Evolutionary conservation across 2,888 invertebrate genomes (phyloP).

Genomic region (Megalurothrips usitatus): DNA sequence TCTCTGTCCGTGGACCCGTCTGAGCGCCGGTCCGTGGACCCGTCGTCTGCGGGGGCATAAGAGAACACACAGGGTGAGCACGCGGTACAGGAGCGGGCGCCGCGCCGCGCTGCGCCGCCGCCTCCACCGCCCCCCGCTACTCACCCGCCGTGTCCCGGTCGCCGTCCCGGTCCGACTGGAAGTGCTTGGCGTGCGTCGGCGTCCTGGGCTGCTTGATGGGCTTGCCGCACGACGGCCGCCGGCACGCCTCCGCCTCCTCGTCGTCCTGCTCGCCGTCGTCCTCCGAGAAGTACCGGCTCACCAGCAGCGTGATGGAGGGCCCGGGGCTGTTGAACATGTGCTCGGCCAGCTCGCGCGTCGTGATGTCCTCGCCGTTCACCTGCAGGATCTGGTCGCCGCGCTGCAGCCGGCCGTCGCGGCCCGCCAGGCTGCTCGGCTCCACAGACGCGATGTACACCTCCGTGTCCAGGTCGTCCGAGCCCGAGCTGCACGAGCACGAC

Average conservation of each 20-base stretch:
- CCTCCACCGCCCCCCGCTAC: not conserved
- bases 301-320: conserved; percentile 55
- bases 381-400: conserved; percentile 61
- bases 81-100: no score
- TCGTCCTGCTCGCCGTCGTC: conserved; percentile 3
- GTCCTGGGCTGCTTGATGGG: conserved; percentile 12
- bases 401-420: conserved; percentile 55
- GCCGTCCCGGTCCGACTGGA: not conserved
- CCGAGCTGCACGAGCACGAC: conserved; percentile 58
- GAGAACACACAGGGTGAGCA: not conserved
- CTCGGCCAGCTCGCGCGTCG: conserved; percentile 57
- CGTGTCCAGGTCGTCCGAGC: conserved; percentile 53
- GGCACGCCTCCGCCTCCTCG: not conserved
- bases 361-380: conserved; percentile 58
- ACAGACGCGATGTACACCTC: conserved; percentile 67
- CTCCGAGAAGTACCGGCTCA: conserved; percentile 56
- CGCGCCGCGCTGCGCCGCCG: no score
- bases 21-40: not conserved
- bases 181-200: not conserved
- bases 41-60: not conserved
- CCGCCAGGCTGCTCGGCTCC: conserved; percentile 56
- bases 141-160: not conserved
- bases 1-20: not conserved
- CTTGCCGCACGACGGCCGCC: not conserved
- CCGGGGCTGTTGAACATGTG: conserved; percentile 57